A percentile compares a stretch with the other conserved stretches of the same genome.
Conservation (phyloP, 2,113 vertebrate species). For the Thomomys bottae region DNA sequence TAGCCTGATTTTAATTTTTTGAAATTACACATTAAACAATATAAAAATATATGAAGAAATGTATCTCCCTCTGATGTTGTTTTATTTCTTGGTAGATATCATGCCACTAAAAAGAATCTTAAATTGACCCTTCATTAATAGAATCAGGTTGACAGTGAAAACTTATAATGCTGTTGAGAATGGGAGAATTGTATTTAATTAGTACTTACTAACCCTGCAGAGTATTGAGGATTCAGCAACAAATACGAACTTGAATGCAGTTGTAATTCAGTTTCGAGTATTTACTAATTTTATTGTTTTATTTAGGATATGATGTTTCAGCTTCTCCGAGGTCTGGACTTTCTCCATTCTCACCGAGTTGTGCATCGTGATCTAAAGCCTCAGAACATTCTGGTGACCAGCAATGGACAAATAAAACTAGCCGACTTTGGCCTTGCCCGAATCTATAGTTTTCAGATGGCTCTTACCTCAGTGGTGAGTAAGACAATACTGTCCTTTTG, state of each 20-base stretch:
- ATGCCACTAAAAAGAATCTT: constrained; percentile 6
- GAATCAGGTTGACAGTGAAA: background rate
- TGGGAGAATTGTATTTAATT: background rate
- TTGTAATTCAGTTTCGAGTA: background rate
- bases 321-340: constrained; percentile 97
- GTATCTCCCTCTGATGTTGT: background rate
- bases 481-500: constrained; percentile 48
- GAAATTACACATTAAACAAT: constrained; percentile 17
- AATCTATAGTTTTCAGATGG: constrained; percentile 99
- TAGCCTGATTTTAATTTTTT: background rate
- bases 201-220: background rate
- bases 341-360: constrained; percentile 97
- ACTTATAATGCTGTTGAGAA: background rate
- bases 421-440: constrained; percentile 97
- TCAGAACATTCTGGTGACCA: constrained; percentile 98
- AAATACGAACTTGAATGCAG: too few relatives aligned
- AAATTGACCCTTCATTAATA: constrained; percentile 40
- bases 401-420: constrained; percentile 96
- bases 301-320: constrained; percentile 99
- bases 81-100: background rate
- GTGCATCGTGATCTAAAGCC: constrained; percentile 99
- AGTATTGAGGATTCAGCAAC: background rate
- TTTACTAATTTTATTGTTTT: constrained; percentile 46
- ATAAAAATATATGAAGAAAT: background rate
- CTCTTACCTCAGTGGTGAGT: constrained; percentile 99